A percentile compares a stretch with the other conserved stretches of the same genome.
Evolutionary conservation across 2,888 invertebrate genomes (phyloP).

Genomic region (Tenthredo scrophulariae): DNA sequence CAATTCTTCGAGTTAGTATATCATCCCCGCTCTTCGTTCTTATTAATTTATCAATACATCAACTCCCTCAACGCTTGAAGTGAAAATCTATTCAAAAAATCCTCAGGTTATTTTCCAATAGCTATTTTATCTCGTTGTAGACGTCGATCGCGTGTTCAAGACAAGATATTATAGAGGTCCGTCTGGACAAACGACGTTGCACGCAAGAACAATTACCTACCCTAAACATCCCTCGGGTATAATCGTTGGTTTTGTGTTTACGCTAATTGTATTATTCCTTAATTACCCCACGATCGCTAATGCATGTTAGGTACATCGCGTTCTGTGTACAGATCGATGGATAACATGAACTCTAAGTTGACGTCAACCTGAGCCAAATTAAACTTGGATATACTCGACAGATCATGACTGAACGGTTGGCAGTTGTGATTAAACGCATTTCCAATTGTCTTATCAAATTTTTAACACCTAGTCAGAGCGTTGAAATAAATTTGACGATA

Average conservation of each 20-base stretch:
- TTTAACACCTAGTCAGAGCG: background rate
- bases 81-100: background rate
- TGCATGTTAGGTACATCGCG: background rate
- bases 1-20: background rate
- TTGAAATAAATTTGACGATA: background rate
- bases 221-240: constrained; percentile 22
- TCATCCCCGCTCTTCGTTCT: background rate
- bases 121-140: background rate
- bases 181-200: constrained; percentile 27
- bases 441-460: background rate
- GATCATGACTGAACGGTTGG: background rate
- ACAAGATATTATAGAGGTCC: background rate
- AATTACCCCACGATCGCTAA: constrained; percentile 42
- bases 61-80: background rate
- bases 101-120: background rate
- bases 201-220: constrained; percentile 50
- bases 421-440: background rate
- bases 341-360: constrained; percentile 3
- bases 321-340: constrained; percentile 25
- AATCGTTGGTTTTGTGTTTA: constrained; percentile 17
- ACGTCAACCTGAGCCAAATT: background rate
- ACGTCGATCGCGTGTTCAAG: constrained; percentile 22
- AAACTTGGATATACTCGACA: background rate
- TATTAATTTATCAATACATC: background rate
- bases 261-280: constrained; percentile 48